Conservation (phyloP, 2,888 invertebrate genomes). For the Euplagia quadripunctaria region DNA sequence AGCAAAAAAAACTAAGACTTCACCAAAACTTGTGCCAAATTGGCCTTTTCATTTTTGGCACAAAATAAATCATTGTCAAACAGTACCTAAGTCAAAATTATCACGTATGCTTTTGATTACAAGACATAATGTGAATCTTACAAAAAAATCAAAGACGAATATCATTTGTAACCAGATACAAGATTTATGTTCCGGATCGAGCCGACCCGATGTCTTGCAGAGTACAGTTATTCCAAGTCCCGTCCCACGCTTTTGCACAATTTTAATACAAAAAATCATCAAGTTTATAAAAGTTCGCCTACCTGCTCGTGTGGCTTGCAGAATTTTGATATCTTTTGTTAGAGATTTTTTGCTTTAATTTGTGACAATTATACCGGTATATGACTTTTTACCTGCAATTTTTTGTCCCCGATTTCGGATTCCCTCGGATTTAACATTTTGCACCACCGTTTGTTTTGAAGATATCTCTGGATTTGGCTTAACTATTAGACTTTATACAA, state of each 20-base stretch:
- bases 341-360: constrained; percentile 85
- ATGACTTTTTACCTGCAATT: constrained; percentile 86
- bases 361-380: constrained; percentile 88
- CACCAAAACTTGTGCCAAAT: not conserved
- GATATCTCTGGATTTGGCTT: constrained; percentile 67
- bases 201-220: constrained; percentile 61
- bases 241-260: constrained; percentile 87
- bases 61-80: not conserved
- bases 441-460: constrained; percentile 81
- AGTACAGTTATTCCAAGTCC: constrained; percentile 80
- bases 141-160: constrained; percentile 37
- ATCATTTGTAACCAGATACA: constrained; percentile 56
- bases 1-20: not conserved
- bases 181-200: constrained; percentile 68
- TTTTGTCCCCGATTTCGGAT: constrained; percentile 70
- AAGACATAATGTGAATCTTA: constrained; percentile 19
- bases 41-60: not conserved
- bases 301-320: constrained; percentile 88
- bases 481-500: constrained; percentile 67
- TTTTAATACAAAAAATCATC: constrained; percentile 69
- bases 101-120: constrained; percentile 6
- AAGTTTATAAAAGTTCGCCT: constrained; percentile 77
- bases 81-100: constrained; percentile 1
- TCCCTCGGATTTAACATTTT: constrained; percentile 76
- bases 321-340: constrained; percentile 87